Base-by-base conservation (phyloP, 2,888 invertebrate genomes). In the Campoplex nolae region DNA sequence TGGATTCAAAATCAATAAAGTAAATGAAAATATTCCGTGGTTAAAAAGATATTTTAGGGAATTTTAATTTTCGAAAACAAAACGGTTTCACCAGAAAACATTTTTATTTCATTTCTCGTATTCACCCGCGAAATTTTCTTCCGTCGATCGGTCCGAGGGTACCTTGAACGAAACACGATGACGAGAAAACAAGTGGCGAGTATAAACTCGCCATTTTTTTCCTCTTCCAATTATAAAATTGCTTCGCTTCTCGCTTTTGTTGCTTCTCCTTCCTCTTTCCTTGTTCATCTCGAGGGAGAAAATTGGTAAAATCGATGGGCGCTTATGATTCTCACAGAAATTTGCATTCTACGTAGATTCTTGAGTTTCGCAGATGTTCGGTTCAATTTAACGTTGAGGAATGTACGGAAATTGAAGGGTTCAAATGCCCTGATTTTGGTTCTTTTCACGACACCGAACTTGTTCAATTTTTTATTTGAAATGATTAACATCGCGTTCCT, bases 391-490 rank as follows among this genome's bases (percentile, higher is more conserved):
- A 23, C 23, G 45, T 48, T 62, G 32, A 67, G 58, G 81, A 76
- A 78, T 48, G 45, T 68, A 28, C 56, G 68, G 73, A 73, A 82
- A 68, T 85, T 67, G 42, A 65, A 62, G 32, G 62, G 70, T 62
- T 83, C 58, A 32, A 56, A 75, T 68, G 62, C 56, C 16, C 54
- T n/a, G 38, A 18, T n/a, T 71, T 23, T 56, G 32, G 28, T n/a
- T 2, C n/a, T 58, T 81, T 38, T 51, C n/a, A 16, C 6, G 11
- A 2, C 16, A 32, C 16, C 32, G 16, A 62, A 28, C 28, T 62
- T 11, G 6, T 16, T 28, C 2, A 28, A 58, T 16, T 23, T 23
- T 23, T 23, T 23, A 23, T 23, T 23, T 23, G 23, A 23, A 23
- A 23, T 23, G 23, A 23, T 23, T 23, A 62, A 28, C 6, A 3